Base-by-base conservation (phyloP, 2,888 invertebrate genomes). In the Calameuta filiformis region DNA sequence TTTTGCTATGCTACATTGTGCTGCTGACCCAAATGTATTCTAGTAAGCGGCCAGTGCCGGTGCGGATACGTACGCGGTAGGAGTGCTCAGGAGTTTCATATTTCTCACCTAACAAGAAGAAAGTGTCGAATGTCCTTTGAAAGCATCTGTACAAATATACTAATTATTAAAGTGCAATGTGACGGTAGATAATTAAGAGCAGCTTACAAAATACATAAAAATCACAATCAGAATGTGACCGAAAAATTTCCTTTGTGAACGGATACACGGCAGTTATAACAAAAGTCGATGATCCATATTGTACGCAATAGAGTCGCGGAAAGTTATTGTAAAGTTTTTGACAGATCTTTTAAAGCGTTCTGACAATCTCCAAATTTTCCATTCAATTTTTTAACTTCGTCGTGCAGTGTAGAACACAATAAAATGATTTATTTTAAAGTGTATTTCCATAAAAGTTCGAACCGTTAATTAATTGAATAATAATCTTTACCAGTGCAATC, bases 21-120 rank as follows among this genome's bases (percentile, higher is more conserved):
- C 89, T 82, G 89, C 87, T 89, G 89, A 89, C 89, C 89, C 88
- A 89, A 89, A 89, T 89, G 89, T 87, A 88, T 88, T 85, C 87
- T 86, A 84, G 83, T 82, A 83, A 86, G n/a, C 74, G 71, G 31
- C 71, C 88, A 89, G 89, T 89, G 88, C 89, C 88, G 86, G 87
- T 87, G 85, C 89, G 87, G 88, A 83, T 88, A 87, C 88, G 87
- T 81, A 83, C 85, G 88, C 85, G 88, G 85, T 83, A 83, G 80
- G 82, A 73, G 40, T 73, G 76, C 12, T 69, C 35, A 3, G 74
- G 74, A 35, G 31, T 79, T 35, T 71, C 11, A 30, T 34, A 9
- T 71, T 71, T 31, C 30, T 71, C 71, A 30, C 30, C 30, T 71
- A 30, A 30, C 31, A 71, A 23, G 34, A 71, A 34, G 31, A 71